Evolutionary conservation across 2,888 invertebrate species (phyloP).

Genomic region (Hedya salicella): DNA sequence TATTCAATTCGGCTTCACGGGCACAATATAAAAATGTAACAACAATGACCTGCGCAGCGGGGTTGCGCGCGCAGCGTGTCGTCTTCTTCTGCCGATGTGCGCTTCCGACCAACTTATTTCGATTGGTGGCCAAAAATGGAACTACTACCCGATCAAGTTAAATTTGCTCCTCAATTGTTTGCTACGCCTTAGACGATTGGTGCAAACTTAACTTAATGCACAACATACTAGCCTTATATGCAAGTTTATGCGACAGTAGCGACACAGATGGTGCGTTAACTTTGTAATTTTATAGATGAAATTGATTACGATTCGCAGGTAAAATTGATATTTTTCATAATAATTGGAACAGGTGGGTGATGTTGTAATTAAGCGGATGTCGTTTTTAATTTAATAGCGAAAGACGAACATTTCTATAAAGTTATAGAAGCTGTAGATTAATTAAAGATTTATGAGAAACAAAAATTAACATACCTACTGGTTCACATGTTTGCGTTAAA

Average conservation of each 20-base stretch:
- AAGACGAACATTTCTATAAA: constrained; percentile 5
- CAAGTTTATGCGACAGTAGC: neutral
- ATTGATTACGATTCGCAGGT: constrained; percentile 79
- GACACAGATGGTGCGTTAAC: neutral
- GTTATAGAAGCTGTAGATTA: neutral
- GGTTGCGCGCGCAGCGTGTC: constrained; percentile 72
- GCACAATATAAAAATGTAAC: constrained; percentile 38
- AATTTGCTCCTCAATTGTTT: neutral
- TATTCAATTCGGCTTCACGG: constrained; percentile 28
- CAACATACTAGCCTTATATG: neutral
- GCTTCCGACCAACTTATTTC: constrained; percentile 52
- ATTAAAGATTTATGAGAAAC: neutral
- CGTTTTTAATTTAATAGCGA: constrained; percentile 25
- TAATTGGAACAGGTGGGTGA: constrained; percentile 60
- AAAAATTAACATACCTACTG: neutral
- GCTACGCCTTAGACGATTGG: neutral
- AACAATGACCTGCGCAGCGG: constrained; percentile 58
- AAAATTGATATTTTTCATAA: constrained; percentile 69
- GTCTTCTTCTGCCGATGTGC: constrained; percentile 57
- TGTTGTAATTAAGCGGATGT: constrained; percentile 45
- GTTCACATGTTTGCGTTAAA: neutral
- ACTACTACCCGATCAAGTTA: constrained; percentile 8
- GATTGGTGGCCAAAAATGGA: constrained; percentile 24
- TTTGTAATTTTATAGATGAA: constrained; percentile 56
- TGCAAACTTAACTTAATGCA: neutral